Evolutionary conservation across 1,140 invertebrate species (phyloP), one percentile per base, ranked within the genome.

Genomic region (Temnothorax curvispinosus): DNA sequence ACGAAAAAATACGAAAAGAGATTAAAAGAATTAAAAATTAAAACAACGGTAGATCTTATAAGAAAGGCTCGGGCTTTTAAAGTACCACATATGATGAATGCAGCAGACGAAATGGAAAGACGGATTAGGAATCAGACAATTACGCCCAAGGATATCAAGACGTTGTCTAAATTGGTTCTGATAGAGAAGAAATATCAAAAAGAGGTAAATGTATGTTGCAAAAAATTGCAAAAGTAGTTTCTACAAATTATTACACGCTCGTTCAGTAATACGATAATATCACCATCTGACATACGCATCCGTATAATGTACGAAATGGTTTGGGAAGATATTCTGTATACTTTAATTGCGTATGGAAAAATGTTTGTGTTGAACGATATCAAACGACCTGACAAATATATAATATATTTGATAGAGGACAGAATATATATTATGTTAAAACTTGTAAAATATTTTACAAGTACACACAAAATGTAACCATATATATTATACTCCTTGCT

Each of bases 161-260:
- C 21, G 0, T 64, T 92, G 3, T 7, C 44, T 60, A 87, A 72
- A 64, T 50, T 92, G 76, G 52, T 92, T 32, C 13, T 65, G 4
- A 5, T 85, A 35, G 86, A 90, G 11, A 72, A 81, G 9, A 78
- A 56, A 3, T 62, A 81, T 35, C 64, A 6, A 9, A 56, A 85
- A 15, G 27, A 58, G 6, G 11, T 90, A 32, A 78, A 5, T 2
- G 1, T 0, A 21, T 74, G 0, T 74, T 62, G 4, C 32, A 38
- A 27, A 8, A 3, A n/a, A 3, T 62, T 74, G 9, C 11, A 38
- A 2, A 11, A 15, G 0, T n/a, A 80, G 2, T 47, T 38, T 60
- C 3, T 21, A 27, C 15, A 80, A 21, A 52, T 67, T 47, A 41
- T n/a, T 69, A 27, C 13, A 9, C 2, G 13, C 6, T 69, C 5